A percentile compares a stretch with the other conserved stretches of the same genome.
These are phyloP conservation scores for Sialis lutaria DNA, from an alignment of 2,888 invertebrate genomes.

Conservation along the genomic window DNA sequence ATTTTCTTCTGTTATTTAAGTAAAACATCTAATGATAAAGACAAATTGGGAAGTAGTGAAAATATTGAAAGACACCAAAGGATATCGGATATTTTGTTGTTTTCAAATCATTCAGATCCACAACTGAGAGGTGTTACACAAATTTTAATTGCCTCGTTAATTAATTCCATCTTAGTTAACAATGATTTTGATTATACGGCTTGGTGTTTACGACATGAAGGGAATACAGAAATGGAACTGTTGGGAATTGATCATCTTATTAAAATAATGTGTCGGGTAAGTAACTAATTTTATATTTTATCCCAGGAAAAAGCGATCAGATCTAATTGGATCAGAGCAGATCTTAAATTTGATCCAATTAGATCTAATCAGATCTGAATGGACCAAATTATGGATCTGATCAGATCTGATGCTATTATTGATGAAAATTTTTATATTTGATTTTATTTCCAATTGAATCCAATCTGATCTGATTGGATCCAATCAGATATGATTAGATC, in stretches of 20 bases:
- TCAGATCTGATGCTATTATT: too few relatives aligned
- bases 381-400: too few relatives aligned
- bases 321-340: too few relatives aligned
- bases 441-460: too few relatives aligned
- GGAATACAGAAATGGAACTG: conserved; percentile 24
- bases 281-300: conserved; percentile 6
- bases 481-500: too few relatives aligned
- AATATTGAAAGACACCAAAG: conserved; percentile 28
- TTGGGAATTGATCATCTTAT: conserved; percentile 31
- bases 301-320: too few relatives aligned
- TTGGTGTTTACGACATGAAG: conserved; percentile 26
- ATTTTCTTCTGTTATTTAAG: conserved; percentile 48
- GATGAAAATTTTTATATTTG: too few relatives aligned
- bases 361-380: too few relatives aligned
- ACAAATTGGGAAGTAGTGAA: conserved; percentile 13
- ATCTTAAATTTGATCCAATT: too few relatives aligned
- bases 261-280: conserved; percentile 35
- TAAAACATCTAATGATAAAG: conserved; percentile 27
- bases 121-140: conserved; percentile 61
- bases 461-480: too few relatives aligned
- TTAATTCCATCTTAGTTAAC: conserved; percentile 38
- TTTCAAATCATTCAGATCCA: conserved; percentile 59
- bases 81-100: conserved; percentile 51
- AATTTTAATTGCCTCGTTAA: conserved; percentile 46
- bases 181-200: conserved; percentile 35